These are phyloP conservation scores for Rhagoletis pomonella DNA, from an alignment of 1,140 invertebrate species.

Conservation along the genomic window DNA sequence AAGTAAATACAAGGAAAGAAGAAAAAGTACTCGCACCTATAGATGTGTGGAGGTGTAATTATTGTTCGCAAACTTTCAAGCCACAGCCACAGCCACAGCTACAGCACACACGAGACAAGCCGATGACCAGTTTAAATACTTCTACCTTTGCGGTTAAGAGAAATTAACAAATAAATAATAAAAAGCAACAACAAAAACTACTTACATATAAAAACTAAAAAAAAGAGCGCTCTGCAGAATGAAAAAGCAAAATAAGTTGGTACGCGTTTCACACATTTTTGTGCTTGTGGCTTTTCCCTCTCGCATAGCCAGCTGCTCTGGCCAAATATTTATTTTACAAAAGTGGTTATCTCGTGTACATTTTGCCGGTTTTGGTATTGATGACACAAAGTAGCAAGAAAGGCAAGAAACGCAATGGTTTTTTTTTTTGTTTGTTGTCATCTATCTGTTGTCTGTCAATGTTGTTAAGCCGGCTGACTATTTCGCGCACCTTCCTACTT, in stretches of 20 bases:
- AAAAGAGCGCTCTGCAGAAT: background rate
- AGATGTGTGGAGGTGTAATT: background rate
- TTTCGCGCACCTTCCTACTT: too few species aligned
- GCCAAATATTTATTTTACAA: conserved; percentile 32
- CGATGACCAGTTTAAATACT: background rate
- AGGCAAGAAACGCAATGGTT: too few species aligned
- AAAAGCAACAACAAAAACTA: conserved; percentile 4
- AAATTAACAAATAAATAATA: conserved; percentile 44
- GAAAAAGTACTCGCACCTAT: background rate
- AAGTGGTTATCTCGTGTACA: background rate
- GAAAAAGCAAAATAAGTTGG: conserved; percentile 3
- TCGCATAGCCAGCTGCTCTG: background rate
- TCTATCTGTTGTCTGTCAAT: background rate
- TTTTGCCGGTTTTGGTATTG: background rate
- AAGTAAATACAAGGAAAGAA: background rate
- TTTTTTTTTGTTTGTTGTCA: too few species aligned
- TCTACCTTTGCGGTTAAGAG: conserved; percentile 3
- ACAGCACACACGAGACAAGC: background rate
- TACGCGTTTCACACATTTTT: conserved; percentile 29
- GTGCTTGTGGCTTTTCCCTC: background rate
- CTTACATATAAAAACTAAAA: background rate
- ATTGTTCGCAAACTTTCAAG: background rate
- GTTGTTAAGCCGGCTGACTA: background rate
- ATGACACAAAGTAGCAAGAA: conserved; percentile 17
- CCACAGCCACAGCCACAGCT: background rate